Percentiles rank a stretch among this genome's conserved stretches.
These are phyloP conservation scores for Pristionchus mayeri DNA, from an alignment of 2,888 invertebrate genomes.

Conservation along the genomic window DNA sequence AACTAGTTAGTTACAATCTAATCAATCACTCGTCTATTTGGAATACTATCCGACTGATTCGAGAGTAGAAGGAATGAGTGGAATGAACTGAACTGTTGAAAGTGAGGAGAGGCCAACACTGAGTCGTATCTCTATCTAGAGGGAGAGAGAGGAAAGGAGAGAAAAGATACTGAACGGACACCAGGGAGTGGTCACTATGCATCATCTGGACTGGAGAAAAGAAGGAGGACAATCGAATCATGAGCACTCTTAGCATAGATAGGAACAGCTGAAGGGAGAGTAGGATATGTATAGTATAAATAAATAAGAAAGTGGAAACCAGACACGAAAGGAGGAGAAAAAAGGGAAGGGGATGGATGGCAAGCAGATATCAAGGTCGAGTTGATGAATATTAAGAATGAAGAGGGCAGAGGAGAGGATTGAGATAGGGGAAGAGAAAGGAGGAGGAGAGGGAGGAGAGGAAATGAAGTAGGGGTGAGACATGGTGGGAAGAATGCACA, in stretches of 20 bases:
- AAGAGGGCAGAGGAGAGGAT: slow-evolving; percentile 13
- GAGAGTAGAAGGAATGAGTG: slow-evolving; percentile 11
- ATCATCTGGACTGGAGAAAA: neutral
- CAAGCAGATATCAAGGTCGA: slow-evolving; percentile 22
- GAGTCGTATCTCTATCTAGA: too few species aligned
- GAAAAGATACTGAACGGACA: slow-evolving; percentile 5
- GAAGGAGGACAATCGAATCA: neutral
- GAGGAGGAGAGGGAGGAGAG: neutral
- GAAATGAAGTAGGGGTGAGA: neutral
- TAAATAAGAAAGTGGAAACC: neutral
- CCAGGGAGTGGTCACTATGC: slow-evolving; percentile 4
- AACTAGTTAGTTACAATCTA: slow-evolving; percentile 32
- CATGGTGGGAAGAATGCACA: neutral
- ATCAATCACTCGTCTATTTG: slow-evolving; percentile 18
- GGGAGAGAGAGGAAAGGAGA: neutral
- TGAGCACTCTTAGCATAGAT: neutral
- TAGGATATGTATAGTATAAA: neutral
- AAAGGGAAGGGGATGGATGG: neutral
- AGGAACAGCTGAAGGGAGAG: neutral
- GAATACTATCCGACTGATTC: neutral
- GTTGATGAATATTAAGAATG: slow-evolving; percentile 21
- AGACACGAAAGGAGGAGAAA: neutral
- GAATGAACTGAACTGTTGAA: neutral
- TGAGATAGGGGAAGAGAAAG: neutral
- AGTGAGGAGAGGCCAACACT: too few species aligned